Base-by-base conservation (phyloP, 2,113 vertebrate genomes). In the Rousettus leschenaultii region DNA sequence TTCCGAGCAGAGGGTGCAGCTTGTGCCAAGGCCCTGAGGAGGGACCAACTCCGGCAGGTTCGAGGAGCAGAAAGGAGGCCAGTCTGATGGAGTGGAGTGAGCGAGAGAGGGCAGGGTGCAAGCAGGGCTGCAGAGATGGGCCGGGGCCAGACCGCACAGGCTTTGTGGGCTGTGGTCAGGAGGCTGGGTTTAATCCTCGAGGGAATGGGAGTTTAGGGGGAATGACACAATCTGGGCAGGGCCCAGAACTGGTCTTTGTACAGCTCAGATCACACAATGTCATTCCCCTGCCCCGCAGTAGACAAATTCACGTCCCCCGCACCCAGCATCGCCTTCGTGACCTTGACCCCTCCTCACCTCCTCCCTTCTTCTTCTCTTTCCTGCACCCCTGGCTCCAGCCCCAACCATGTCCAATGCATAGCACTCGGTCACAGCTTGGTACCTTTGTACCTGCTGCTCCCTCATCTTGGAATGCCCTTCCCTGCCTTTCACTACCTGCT, bases 231-330 rank as follows among this genome's bases (percentile, higher is more conserved):
- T 33, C 19, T 13, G 24, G 43, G 30, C 21, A 7, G 70, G 10
- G 65, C 14, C 66, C 21, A 16, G 45, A 66, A 19, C 0, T 15
- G 73, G 74, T 43, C 70, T 87, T n/a, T 28, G 4, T 40, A 38
- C 73, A 38, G 35, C 70, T 83, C 70, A 26, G 73, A 38, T 86
- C 78, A 28, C 10, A 2, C 22, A 0, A 0, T 13, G 48, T 45
- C 57, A 40, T 28, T 40, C n/a, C 9, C 5, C 4, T 57, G 21
- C 35, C 28, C 40, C 19, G 35, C 48, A 0, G 0, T 0, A 19
- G 57, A 63, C 71, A 45, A n/a, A 38, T 22, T 30, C 66, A 26
- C 48, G 2, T 53, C 82, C 22, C 65, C 43, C 8, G n/a, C n/a
- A n/a, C n/a, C n/a, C n/a, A n/a, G 65, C 33, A 3, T 24, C 21